Evolutionary conservation across 2,797 vertebrate species (phyloP), one percentile per base, ranked within the genome.

Genomic region (Gastrophryne carolinensis): DNA sequence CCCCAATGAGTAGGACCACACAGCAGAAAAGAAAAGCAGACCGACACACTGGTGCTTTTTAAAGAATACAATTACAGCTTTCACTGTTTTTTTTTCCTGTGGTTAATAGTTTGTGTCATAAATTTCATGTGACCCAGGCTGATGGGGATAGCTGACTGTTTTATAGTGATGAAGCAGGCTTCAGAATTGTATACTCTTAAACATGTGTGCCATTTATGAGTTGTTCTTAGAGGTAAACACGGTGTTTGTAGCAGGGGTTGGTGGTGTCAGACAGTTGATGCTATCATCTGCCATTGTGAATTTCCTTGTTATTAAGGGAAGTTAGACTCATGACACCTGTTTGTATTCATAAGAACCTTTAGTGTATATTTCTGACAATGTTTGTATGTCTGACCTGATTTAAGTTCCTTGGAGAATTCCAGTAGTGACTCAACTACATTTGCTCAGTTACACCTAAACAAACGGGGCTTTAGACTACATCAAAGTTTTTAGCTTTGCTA

Each of bases 31-130:
- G 75, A 89, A 47, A 47, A 47, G 87, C 85, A 88, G 85, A 86
- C 69, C 73, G 78, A 74, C 79, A 86, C 83, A 88, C 83, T 88
- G 88, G 87, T 90, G 88, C 89, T 92, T 87, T 88, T 81, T 81
- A 80, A 84, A 58, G 39, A 75, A 73, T 82, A 81, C 80, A 81
- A 82, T 80, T 79, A 58, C 75, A 72, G 60, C 67, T 57, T 61
- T 71, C 58, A 56, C 50, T 64, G 19, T 86, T 83, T 67, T 81
- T 84, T 87, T 89, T 81, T 9, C 17, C 82, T 87, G 85, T 90
- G 85, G 86, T 89, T 89, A 89, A 79, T 89, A 84, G 80, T 91
- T 86, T 58, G 84, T 89, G 86, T 87, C 87, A 92, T 88, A 85
- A 86, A 87, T 81, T 39, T 80, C 84, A 89, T 84, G 87, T 79